Evolutionary conservation across 1,140 invertebrate species (phyloP).

Genomic region (Diachasma alloeum): DNA sequence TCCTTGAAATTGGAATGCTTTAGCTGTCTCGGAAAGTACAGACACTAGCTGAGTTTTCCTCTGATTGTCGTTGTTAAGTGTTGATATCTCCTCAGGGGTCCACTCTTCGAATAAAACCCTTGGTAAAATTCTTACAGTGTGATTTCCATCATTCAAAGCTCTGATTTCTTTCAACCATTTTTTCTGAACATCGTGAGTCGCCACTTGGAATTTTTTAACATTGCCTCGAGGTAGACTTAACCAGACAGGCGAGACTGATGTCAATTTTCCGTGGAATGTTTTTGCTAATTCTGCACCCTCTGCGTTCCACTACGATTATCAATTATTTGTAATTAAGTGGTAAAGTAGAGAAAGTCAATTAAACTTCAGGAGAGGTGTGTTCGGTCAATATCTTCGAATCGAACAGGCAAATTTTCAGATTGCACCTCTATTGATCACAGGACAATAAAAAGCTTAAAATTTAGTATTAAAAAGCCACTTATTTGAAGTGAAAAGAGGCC

Average conservation of each 20-base stretch:
- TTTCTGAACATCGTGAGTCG: constrained; percentile 81
- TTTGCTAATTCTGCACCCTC: constrained; percentile 95
- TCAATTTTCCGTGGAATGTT: constrained; percentile 88
- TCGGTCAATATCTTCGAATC: no score
- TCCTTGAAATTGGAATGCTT: constrained; percentile 80
- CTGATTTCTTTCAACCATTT: constrained; percentile 82
- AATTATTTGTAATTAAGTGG: neutral
- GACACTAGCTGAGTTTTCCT: constrained; percentile 70
- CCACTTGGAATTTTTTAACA: constrained; percentile 71
- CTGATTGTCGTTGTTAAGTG: constrained; percentile 69
- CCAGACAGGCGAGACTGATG: constrained; percentile 94
- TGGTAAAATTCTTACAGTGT: constrained; percentile 74
- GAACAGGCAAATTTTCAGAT: no score
- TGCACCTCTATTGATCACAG: no score
- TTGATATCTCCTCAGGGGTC: constrained; percentile 73
- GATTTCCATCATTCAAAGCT: constrained; percentile 62
- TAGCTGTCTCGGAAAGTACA: constrained; percentile 68
- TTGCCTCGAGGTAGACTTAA: constrained; percentile 78
- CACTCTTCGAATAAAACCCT: constrained; percentile 88
- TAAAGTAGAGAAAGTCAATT: constrained; percentile 13
- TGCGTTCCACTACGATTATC: constrained; percentile 85
- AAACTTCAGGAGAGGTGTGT: no score
- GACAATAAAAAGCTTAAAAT: no score
- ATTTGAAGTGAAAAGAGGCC: no score
- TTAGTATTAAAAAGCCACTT: no score